phyloP scores from a whole-genome alignment of 2,113 vertebrate species.

The Rhynchomys soricoides region DNA sequence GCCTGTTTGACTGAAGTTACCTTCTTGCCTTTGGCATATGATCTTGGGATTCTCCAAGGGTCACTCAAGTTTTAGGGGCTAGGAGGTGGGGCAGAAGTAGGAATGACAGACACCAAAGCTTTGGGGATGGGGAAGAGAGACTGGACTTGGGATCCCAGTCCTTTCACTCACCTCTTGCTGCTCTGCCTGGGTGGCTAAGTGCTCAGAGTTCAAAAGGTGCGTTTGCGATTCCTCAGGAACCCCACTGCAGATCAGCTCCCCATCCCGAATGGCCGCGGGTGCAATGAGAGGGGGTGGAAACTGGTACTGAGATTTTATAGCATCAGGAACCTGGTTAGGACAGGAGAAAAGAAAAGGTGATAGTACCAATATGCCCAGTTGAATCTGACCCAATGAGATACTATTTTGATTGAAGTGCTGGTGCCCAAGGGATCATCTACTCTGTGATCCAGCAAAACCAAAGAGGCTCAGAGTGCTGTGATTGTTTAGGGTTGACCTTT shows the following conservation, averaged over 20 bases:
- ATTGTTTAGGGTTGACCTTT: not conserved
- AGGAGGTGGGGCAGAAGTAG: not conserved
- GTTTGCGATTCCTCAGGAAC: conserved; percentile 89
- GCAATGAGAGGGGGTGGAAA: conserved; percentile 92
- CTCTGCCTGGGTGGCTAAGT: conserved; percentile 94
- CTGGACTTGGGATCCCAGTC: conserved; percentile 40
- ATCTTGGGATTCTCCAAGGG: conserved; percentile 59
- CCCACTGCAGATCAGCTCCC: conserved; percentile 95
- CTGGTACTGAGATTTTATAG: conserved; percentile 97
- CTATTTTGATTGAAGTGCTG: not conserved
- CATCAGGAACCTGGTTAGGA: conserved; percentile 93
- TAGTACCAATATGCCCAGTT: not conserved
- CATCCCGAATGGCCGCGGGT: conserved; percentile 93
- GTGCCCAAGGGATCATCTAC: not conserved
- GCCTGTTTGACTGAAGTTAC: conserved; percentile 37
- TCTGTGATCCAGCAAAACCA: not conserved
- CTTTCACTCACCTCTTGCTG: conserved; percentile 94
- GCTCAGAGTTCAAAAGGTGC: conserved; percentile 90
- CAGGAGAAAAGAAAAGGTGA: conserved; percentile 68
- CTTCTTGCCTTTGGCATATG: conserved; percentile 61
- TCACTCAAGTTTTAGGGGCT: conserved; percentile 28
- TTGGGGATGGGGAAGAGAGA: conserved; percentile 32
- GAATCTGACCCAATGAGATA: not conserved
- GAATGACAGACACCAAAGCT: conserved; percentile 36
- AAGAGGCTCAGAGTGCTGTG: not conserved